A percentile compares a stretch with the other conserved stretches of the same genome.
phyloP scores from a whole-genome alignment of 2,113 vertebrate species.

The Daubentonia madagascariensis region DNA sequence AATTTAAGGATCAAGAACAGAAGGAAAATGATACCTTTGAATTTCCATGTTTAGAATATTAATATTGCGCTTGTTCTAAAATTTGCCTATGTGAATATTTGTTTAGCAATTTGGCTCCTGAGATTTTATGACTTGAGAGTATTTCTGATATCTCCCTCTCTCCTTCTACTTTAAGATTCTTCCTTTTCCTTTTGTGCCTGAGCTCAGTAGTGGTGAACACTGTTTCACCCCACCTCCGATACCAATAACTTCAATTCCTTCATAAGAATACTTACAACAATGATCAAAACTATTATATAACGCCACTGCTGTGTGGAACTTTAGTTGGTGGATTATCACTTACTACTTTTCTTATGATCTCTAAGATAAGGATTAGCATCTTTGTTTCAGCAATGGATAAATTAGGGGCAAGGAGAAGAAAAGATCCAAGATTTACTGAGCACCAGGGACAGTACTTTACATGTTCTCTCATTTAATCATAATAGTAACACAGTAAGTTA shows the following conservation, averaged over 20 bases:
- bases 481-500: not conserved
- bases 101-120: not conserved
- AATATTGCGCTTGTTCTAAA: not conserved
- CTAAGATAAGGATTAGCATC: not conserved
- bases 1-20: not conserved
- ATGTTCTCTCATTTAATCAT: not conserved
- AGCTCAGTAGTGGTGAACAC: not conserved
- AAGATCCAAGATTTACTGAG: not conserved
- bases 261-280: not conserved
- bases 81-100: not conserved
- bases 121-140: not conserved
- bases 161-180: not conserved
- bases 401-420: not conserved
- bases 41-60: not conserved
- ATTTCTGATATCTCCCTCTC: not conserved
- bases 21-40: not conserved
- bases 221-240: not conserved
- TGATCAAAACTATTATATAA: not conserved
- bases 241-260: not conserved
- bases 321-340: not conserved
- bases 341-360: not conserved
- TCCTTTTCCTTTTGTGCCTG: not conserved
- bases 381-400: not conserved
- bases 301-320: not conserved
- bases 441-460: not conserved